Percentiles rank a stretch among this genome's conserved stretches.
These are phyloP conservation scores for Pseudochaenichthys georgianus DNA, from an alignment of 2,797 vertebrate genomes.

Conservation along the genomic window DNA sequence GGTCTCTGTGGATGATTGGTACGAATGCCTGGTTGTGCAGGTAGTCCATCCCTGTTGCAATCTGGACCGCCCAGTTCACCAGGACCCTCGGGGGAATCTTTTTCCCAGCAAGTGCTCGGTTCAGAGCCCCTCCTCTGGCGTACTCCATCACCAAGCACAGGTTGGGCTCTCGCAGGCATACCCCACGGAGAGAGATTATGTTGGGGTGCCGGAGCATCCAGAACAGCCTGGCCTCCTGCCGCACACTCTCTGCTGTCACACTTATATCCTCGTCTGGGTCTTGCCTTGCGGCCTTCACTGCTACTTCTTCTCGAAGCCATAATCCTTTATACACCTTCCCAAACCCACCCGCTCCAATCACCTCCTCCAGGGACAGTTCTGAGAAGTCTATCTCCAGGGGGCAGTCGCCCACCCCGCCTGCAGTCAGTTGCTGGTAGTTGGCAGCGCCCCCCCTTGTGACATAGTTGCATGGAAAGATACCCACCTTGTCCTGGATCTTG, in stretches of 20 bases:
- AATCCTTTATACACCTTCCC: conserved; percentile 92
- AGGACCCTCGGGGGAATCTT: conserved; percentile 92
- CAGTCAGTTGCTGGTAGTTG: conserved; percentile 80
- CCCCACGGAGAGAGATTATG: conserved; percentile 91
- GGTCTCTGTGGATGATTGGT: conserved; percentile 94
- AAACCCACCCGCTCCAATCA: conserved; percentile 94
- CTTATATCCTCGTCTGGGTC: conserved; percentile 93
- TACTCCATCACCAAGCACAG: conserved; percentile 96
- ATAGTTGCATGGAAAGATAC: conserved; percentile 94
- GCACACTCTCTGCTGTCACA: conserved; percentile 89
- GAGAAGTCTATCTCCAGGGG: conserved; percentile 91
- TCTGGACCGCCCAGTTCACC: conserved; percentile 96
- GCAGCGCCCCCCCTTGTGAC: conserved; percentile 84
- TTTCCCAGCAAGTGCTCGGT: conserved; percentile 90
- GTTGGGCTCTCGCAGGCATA: conserved; percentile 91
- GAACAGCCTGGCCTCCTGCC: conserved; percentile 93
- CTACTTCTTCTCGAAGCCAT: conserved; percentile 90
- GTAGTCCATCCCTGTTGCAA: conserved; percentile 94
- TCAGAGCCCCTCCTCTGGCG: conserved; percentile 91
- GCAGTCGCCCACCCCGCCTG: conserved; percentile 80
- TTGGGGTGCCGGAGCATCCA: conserved; percentile 92
- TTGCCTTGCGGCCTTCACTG: conserved; percentile 92
- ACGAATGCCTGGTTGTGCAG: conserved; percentile 92
- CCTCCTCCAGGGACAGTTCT: conserved; percentile 90
- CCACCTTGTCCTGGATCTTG: conserved; percentile 92